These are phyloP conservation scores for Syngnathus typhle DNA, from an alignment of 2,113 vertebrate genomes.

Conservation along the genomic window DNA sequence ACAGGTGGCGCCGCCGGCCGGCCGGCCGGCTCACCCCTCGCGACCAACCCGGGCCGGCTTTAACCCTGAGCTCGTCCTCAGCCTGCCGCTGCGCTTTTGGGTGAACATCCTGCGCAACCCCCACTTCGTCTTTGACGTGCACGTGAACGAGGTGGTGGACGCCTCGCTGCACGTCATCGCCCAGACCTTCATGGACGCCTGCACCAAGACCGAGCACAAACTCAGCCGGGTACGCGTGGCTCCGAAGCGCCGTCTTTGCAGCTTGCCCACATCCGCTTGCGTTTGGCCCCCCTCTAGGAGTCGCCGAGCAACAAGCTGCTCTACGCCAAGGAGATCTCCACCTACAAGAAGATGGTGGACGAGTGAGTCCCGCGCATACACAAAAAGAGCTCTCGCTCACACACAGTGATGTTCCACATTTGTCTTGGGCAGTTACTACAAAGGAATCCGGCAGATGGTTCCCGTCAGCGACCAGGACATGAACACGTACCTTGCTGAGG, in stretches of 20 bases:
- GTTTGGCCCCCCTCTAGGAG: conserved; percentile 67
- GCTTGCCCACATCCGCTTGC: background rate
- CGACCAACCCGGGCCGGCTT: too few species aligned
- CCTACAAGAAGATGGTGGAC: conserved; percentile 99
- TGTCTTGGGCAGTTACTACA: conserved; percentile 78
- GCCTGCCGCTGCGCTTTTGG: conserved; percentile 89
- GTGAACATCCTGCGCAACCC: conserved; percentile 97
- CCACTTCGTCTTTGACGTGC: conserved; percentile 91
- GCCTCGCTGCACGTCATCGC: conserved; percentile 93
- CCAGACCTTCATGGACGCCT: conserved; percentile 98
- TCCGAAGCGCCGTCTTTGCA: too few species aligned
- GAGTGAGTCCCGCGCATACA: conserved; percentile 77
- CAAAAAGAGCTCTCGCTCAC: too few species aligned
- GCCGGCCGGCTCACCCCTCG: background rate
- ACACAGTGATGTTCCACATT: background rate
- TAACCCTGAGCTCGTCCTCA: conserved; percentile 36
- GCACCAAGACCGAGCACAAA: conserved; percentile 96
- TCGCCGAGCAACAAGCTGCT: conserved; percentile 97
- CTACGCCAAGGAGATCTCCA: conserved; percentile 95
- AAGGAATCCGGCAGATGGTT: conserved; percentile 91
- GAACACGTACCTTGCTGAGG: conserved; percentile 95
- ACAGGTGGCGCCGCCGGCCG: conserved; percentile 73
- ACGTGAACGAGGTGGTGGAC: conserved; percentile 91
- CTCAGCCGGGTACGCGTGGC: conserved; percentile 80
- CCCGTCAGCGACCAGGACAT: conserved; percentile 97